Conservation (phyloP, 2,113 vertebrate species). For the Nasalis larvatus region DNA sequence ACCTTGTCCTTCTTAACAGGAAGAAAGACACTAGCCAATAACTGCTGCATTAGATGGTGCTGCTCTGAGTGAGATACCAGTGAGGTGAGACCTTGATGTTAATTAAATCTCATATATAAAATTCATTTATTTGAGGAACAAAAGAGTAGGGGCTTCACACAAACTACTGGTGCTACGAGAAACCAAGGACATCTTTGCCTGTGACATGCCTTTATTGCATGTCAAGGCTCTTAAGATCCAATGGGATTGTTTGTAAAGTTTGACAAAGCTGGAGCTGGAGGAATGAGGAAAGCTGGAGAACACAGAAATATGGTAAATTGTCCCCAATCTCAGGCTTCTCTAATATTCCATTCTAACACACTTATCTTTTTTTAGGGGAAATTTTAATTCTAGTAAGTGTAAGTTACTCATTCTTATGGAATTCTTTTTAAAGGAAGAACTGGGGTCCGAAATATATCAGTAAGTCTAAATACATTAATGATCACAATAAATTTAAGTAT, state of each 20-base stretch:
- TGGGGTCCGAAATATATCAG: background rate
- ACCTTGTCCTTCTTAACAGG: background rate
- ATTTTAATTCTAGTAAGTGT: background rate
- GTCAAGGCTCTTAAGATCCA: background rate
- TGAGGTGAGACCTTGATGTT: background rate
- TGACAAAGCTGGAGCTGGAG: background rate
- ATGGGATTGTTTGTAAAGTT: background rate
- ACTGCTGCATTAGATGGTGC: background rate
- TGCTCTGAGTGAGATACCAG: background rate
- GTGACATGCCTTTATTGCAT: background rate
- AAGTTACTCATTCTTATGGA: background rate
- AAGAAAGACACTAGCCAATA: background rate
- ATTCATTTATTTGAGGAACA: background rate
- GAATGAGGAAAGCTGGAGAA: background rate
- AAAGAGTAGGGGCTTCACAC: background rate
- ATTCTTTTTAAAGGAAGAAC: slow-evolving; percentile 22
- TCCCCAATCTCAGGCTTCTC: background rate
- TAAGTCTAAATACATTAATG: background rate
- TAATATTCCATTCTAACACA: background rate
- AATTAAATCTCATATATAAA: background rate
- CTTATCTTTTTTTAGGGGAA: background rate
- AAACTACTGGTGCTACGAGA: background rate
- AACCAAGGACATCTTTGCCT: background rate
- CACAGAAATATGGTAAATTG: background rate
- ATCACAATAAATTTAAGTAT: background rate